phyloP scores from a whole-genome alignment of 1,140 invertebrate species.

The Pseudomyrmex dendroicus region DNA sequence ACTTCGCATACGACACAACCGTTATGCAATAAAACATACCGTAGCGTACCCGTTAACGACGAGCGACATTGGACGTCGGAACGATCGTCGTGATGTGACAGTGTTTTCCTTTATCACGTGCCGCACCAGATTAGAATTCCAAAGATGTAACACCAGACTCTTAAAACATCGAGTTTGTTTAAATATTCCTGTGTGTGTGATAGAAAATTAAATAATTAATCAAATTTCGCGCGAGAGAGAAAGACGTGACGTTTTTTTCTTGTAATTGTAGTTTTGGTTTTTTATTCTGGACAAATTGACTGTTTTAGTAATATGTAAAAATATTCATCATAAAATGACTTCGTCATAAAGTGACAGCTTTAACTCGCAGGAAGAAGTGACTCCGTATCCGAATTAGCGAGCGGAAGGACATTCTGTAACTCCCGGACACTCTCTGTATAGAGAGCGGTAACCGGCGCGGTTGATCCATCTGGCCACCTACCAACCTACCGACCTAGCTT shows the following conservation, averaged over 20 bases:
- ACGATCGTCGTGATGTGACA: background rate
- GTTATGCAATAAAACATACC: conserved; percentile 34
- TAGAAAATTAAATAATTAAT: too few relatives aligned
- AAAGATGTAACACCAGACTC: background rate
- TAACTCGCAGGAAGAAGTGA: background rate
- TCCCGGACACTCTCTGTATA: conserved; percentile 29
- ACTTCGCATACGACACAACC: background rate
- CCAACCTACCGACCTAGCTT: conserved; percentile 80
- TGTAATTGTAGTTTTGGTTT: too few relatives aligned
- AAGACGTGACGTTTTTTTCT: too few relatives aligned
- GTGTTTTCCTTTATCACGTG: background rate
- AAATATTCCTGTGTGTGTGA: too few relatives aligned
- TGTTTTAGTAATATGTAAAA: background rate
- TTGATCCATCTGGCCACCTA: conserved; percentile 70
- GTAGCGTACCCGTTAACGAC: conserved; percentile 27
- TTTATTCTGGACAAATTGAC: too few relatives aligned
- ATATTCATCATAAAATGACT: background rate
- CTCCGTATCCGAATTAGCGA: background rate
- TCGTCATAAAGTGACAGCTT: background rate
- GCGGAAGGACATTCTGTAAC: background rate
- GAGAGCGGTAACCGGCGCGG: conserved; percentile 22
- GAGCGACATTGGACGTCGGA: conserved; percentile 23
- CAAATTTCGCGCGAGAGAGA: too few relatives aligned
- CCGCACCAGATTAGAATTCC: background rate
- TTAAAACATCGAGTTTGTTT: too few relatives aligned